phyloP scores from a whole-genome alignment of 2,113 vertebrate species.

The Orcinus orca region DNA sequence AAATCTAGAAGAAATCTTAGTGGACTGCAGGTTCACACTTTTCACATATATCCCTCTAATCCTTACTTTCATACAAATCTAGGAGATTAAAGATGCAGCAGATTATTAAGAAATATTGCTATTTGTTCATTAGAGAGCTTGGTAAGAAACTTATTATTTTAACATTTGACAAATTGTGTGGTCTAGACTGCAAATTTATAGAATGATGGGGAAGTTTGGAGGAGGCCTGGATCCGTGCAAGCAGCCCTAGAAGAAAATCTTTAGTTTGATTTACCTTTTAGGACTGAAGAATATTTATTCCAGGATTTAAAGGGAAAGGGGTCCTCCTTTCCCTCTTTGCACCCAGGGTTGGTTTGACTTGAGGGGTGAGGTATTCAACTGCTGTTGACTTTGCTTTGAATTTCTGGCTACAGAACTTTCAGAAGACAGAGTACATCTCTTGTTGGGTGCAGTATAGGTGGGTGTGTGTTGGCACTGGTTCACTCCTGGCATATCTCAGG shows the following conservation, averaged over 20 bases:
- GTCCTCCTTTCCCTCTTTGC: neutral
- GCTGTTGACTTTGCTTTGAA: neutral
- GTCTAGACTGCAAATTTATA: neutral
- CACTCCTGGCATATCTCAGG: neutral
- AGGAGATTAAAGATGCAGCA: neutral
- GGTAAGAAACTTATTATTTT: constrained; percentile 3
- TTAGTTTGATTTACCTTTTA: neutral
- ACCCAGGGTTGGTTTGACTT: neutral
- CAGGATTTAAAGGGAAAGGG: neutral
- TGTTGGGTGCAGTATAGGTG: no score
- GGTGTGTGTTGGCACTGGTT: neutral
- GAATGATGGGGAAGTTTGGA: neutral
- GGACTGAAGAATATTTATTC: neutral
- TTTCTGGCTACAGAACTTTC: neutral
- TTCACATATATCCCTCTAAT: neutral
- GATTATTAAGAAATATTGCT: neutral
- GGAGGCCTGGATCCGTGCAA: neutral
- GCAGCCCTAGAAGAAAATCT: neutral
- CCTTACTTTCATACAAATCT: constrained; percentile 1
- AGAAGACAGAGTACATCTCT: neutral
- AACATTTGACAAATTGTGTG: constrained; percentile 20
- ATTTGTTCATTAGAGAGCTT: neutral
- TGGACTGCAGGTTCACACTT: neutral
- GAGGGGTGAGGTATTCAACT: neutral
- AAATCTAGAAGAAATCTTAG: neutral